Conservation (phyloP, 23 tunicate genomes). For the Styela clava region DNA sequence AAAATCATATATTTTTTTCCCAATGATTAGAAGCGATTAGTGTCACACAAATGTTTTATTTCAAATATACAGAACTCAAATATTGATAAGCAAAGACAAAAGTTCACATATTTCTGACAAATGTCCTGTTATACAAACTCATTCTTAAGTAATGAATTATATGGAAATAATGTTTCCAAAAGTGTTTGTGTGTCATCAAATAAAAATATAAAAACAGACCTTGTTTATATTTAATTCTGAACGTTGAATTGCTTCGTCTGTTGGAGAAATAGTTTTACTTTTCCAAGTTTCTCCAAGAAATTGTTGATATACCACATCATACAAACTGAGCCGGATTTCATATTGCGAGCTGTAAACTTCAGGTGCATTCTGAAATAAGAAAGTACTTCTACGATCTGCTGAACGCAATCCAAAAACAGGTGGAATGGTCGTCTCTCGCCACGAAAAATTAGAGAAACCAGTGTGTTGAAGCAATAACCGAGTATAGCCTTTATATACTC, state of each 20-base stretch:
- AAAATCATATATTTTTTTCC: too few species aligned
- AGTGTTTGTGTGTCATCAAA: too few species aligned
- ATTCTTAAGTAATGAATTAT: too few species aligned
- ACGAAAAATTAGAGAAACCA: background rate
- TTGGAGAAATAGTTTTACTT: slow-evolving; percentile 30
- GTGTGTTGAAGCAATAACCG: too few species aligned
- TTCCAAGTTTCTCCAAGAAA: slow-evolving; percentile 79
- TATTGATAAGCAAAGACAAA: too few species aligned
- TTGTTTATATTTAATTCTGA: slow-evolving; percentile 15
- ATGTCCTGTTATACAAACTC: too few species aligned
- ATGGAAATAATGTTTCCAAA: too few species aligned
- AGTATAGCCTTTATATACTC: too few species aligned
- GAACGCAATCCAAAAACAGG: background rate
- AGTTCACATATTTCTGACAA: too few species aligned
- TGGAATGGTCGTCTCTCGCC: background rate
- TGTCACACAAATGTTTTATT: too few species aligned
- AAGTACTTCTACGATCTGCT: background rate
- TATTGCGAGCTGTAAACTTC: slow-evolving; percentile 56
- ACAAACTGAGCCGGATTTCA: slow-evolving; percentile 57
- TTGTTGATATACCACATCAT: slow-evolving; percentile 51
- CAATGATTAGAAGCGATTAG: too few species aligned
- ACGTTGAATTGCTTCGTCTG: slow-evolving; percentile 13
- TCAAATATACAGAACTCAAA: too few species aligned
- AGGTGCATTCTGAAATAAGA: slow-evolving; percentile 34
- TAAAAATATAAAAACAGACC: slow-evolving; percentile 29